These are phyloP conservation scores for Conus betulinus DNA, from an alignment of 1,140 invertebrate species.

Conservation along the genomic window DNA sequence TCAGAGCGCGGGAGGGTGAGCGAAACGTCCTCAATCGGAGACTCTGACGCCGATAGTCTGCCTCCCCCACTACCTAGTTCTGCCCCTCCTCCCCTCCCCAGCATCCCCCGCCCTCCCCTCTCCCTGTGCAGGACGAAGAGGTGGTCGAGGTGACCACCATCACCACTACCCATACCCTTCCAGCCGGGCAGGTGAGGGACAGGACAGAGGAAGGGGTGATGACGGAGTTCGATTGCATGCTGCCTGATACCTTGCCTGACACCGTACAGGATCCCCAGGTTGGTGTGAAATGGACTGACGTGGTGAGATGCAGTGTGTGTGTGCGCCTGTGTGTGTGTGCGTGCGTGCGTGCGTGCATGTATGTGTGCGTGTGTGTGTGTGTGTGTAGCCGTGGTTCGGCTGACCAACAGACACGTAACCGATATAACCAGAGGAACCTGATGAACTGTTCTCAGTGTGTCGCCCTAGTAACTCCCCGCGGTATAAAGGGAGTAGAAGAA, in stretches of 20 bases:
- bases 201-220: neutral
- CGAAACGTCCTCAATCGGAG: conserved; percentile 7
- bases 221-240: conserved; percentile 12
- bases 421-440: too few species aligned
- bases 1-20: neutral
- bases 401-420: too few species aligned
- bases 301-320: neutral
- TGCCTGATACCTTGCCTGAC: neutral
- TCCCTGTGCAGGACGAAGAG: neutral
- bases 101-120: neutral
- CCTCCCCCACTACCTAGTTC: conserved; percentile 54
- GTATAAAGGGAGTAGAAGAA: too few species aligned
- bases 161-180: neutral
- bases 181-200: neutral
- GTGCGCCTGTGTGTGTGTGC: neutral
- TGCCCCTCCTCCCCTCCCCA: conserved; percentile 52
- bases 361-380: conserved; percentile 2
- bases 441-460: too few species aligned
- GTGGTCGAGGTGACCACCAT: neutral
- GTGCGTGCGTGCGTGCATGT: neutral
- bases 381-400: neutral
- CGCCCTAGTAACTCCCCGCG: too few species aligned
- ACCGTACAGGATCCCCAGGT: neutral
- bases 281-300: neutral
- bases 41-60: conserved; percentile 46